Conservation (phyloP, 2,888 invertebrate genomes). For the Keiferia lycopersicella region DNA sequence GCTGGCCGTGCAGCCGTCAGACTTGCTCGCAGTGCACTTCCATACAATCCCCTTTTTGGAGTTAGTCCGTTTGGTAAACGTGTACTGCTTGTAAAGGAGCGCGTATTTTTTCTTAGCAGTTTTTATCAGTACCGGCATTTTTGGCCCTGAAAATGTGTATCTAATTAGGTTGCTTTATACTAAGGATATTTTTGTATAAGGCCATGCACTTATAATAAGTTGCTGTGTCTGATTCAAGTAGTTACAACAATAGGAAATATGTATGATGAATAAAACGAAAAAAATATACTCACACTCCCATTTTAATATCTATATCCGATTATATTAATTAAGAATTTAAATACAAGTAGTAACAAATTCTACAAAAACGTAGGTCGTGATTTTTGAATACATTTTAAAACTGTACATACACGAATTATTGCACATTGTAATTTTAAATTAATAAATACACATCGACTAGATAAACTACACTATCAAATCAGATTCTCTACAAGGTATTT, state of each 20-base stretch:
- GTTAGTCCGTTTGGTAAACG: conserved; percentile 56
- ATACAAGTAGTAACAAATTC: too few species aligned
- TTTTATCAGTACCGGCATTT: conserved; percentile 67
- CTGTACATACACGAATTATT: too few species aligned
- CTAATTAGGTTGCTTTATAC: background rate
- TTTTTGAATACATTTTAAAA: too few species aligned
- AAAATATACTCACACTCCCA: too few species aligned
- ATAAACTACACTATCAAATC: background rate
- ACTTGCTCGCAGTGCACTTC: conserved; percentile 65
- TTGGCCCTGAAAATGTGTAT: conserved; percentile 55
- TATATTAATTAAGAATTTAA: too few species aligned
- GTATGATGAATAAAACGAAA: too few species aligned
- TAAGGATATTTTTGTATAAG: background rate
- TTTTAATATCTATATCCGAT: too few species aligned
- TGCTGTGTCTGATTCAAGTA: too few species aligned
- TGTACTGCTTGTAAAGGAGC: conserved; percentile 57
- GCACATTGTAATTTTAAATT: too few species aligned
- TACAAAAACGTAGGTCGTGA: too few species aligned
- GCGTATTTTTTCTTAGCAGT: conserved; percentile 57
- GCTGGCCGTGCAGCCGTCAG: conserved; percentile 57
- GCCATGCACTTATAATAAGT: background rate
- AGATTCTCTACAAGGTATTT: background rate
- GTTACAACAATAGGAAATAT: too few species aligned
- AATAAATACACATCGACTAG: background rate
- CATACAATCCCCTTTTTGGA: conserved; percentile 70